These are phyloP conservation scores for Acropternis orthonyx DNA, from an alignment of 2,797 vertebrate genomes.

Conservation along the genomic window DNA sequence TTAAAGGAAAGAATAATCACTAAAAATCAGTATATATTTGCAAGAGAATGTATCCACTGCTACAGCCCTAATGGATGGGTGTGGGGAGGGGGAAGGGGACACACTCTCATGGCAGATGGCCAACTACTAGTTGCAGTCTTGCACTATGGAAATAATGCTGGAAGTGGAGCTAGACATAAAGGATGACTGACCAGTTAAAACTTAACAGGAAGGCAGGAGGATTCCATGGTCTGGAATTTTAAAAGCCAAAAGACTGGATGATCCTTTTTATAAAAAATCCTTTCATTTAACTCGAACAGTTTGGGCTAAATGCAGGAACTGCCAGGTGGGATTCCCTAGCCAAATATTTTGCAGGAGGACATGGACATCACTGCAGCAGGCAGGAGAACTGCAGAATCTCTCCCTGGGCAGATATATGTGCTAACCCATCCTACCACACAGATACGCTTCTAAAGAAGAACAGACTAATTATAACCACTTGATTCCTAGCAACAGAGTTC, in stretches of 20 bases:
- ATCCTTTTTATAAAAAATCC: not conserved
- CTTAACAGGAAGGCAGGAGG: not conserved
- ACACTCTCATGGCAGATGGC: not conserved
- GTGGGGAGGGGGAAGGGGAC: not conserved
- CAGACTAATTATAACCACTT: conserved; percentile 38
- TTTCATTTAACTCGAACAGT: not conserved
- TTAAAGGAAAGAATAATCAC: not conserved
- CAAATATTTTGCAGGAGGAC: not conserved
- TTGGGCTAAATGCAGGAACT: not conserved
- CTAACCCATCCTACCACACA: not conserved
- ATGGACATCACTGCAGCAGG: fast-evolving
- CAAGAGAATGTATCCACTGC: not conserved
- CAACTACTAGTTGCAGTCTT: not conserved
- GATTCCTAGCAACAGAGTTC: conserved; percentile 52
- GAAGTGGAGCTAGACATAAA: not conserved
- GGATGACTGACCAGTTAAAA: not conserved
- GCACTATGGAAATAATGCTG: too few relatives aligned
- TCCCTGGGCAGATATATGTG: not conserved
- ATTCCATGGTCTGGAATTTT: not conserved
- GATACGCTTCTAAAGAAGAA: not conserved
- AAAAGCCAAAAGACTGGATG: not conserved
- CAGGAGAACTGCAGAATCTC: not conserved
- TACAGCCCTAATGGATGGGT: not conserved
- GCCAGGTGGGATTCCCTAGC: not conserved
- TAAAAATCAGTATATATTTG: not conserved